phyloP scores from a whole-genome alignment of 2,888 invertebrate species.

The Calliphora vomitoria region DNA sequence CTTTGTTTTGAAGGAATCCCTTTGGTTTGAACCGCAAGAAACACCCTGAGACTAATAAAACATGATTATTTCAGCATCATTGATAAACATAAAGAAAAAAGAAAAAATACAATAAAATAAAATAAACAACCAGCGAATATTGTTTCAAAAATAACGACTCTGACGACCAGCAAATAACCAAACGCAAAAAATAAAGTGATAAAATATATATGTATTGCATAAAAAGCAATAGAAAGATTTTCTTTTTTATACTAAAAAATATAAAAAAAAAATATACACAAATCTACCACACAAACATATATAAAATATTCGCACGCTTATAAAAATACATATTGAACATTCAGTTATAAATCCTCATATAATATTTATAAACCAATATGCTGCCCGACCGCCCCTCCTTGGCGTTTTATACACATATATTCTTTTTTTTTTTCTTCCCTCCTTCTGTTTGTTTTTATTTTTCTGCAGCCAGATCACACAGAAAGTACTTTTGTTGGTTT shows the following conservation, averaged over 20 bases:
- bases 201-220: conserved; percentile 1
- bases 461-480: background rate
- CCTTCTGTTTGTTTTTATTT: background rate
- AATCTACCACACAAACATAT: background rate
- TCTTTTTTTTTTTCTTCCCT: background rate
- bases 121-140: conserved; percentile 28
- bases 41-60: conserved; percentile 52
- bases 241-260: conserved; percentile 17
- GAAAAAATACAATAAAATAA: background rate
- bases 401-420: background rate
- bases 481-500: conserved; percentile 19
- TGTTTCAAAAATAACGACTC: conserved; percentile 4
- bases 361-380: conserved; percentile 53
- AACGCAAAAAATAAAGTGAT: conserved; percentile 1
- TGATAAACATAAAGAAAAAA: conserved; percentile 23
- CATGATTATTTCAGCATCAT: conserved; percentile 56
- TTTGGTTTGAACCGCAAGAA: conserved; percentile 4
- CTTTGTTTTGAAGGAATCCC: background rate
- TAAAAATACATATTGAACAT: conserved; percentile 13
- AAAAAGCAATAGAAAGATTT: conserved; percentile 34
- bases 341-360: conserved; percentile 39
- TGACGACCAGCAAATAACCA: conserved; percentile 6
- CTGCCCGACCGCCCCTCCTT: background rate
- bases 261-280: background rate
- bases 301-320: background rate